These are phyloP conservation scores for Sebastes taczanowskii DNA, from an alignment of 2,797 vertebrate genomes.

Conservation along the genomic window DNA sequence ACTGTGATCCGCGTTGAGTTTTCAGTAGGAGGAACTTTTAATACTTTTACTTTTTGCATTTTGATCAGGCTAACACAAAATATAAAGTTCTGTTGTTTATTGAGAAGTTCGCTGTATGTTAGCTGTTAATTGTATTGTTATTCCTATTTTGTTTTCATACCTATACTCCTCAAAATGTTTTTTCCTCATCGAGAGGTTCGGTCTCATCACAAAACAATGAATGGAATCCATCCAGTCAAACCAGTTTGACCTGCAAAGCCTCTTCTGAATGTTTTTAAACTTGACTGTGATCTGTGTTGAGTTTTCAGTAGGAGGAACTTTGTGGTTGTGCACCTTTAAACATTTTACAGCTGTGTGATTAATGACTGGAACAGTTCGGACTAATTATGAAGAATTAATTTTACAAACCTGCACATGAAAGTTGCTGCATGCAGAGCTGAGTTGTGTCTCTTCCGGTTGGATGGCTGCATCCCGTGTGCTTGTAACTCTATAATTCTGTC, in stretches of 20 bases:
- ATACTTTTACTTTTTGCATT: too few relatives aligned
- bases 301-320: not conserved
- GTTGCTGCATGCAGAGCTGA: constrained; percentile 29
- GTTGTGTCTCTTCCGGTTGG: constrained; percentile 47
- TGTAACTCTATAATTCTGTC: not conserved
- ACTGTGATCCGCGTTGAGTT: not conserved
- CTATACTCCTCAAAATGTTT: too few relatives aligned
- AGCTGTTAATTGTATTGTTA: too few relatives aligned
- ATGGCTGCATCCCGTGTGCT: constrained; percentile 20
- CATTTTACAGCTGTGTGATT: not conserved
- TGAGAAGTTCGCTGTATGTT: too few relatives aligned
- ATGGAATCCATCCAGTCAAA: not conserved
- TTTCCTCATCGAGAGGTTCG: too few relatives aligned
- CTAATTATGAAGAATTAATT: not conserved
- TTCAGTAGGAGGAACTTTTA: not conserved
- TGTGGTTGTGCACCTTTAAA: not conserved
- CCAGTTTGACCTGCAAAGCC: too few relatives aligned
- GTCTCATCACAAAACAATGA: too few relatives aligned
- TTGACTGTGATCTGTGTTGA: not conserved
- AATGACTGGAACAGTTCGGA: not conserved
- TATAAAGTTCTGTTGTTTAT: too few relatives aligned
- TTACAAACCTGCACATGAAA: constrained; percentile 56
- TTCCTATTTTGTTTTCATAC: too few relatives aligned
- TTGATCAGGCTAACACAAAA: too few relatives aligned
- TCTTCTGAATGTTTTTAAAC: too few relatives aligned